Conservation (phyloP, 2,113 vertebrate genomes). For the Mobula hypostoma region DNA sequence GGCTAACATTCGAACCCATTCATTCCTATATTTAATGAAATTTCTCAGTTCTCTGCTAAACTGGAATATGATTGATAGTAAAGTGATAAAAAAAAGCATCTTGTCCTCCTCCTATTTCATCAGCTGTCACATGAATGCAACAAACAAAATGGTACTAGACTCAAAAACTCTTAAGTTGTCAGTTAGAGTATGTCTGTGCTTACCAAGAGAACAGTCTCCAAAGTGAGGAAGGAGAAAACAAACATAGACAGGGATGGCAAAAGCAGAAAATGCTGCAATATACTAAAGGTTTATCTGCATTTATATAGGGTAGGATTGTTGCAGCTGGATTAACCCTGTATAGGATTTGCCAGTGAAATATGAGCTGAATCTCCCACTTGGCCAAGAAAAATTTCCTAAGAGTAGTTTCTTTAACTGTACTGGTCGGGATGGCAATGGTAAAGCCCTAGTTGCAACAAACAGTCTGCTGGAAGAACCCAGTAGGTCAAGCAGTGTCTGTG, state of each 20-base stretch:
- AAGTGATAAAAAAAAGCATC: not conserved
- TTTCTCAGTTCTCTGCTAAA: not conserved
- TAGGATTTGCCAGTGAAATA: not conserved
- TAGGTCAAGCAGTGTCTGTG: too few species aligned
- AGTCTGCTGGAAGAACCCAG: too few species aligned
- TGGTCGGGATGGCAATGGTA: not conserved
- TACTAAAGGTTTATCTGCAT: not conserved
- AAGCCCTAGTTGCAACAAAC: not conserved
- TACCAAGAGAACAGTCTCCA: not conserved
- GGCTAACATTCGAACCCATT: slow-evolving; percentile 8
- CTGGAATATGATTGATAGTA: not conserved
- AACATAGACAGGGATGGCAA: not conserved
- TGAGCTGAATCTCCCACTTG: not conserved
- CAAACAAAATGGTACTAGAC: not conserved
- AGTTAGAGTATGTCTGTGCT: too few species aligned
- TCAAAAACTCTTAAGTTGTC: not conserved
- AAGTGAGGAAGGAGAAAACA: not conserved
- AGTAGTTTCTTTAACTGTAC: not conserved
- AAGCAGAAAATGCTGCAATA: not conserved
- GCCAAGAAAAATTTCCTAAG: not conserved
- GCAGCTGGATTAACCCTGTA: not conserved
- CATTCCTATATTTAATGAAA: not conserved
- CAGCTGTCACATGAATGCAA: not conserved
- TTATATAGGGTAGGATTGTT: not conserved
- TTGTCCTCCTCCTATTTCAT: not conserved